Evolutionary conservation across 1,140 invertebrate species (phyloP), one percentile per base, ranked within the genome.

Genomic region (Amphibalanus amphitrite): DNA sequence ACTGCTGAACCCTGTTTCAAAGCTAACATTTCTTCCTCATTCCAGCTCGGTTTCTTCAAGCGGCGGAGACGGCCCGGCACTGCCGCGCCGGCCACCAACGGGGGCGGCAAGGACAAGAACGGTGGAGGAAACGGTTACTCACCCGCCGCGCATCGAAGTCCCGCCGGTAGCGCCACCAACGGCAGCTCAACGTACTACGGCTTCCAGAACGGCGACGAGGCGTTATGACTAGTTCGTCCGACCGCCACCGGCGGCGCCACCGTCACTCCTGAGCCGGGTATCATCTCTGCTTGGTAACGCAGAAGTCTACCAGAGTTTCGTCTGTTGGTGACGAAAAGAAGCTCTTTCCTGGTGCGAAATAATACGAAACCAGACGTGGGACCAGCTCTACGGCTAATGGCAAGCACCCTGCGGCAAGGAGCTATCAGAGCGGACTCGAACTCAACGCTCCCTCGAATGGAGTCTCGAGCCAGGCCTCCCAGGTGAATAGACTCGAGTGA

Each of bases 151-250:
- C 4, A 38, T 4, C 4, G 33, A 4, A 85, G 0, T 84, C 84
- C 69, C 86, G 83, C 33, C 85, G 85, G 15, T 86, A 82, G 67
- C 86, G 85, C 38, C 69, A 38, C 70, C 73, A 20, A 65, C 29
- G 29, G 72, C 72, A 0, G 72, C 73, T 65, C 26, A 25, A 25
- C 69, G 65, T 71, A 68, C 72, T 65, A 70, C 70, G 28, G 73
- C 71, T 26, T 69, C 26, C 6, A 33, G 25, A 26, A 73, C 69
- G 67, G 85, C 86, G 79, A 92, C 92, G 71, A 87, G 83, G 0
- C 88, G 84, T 86, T 88, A 76, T 67, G 77, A 74, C 69, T 74
- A 64, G 40, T 75, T 70, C 72, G 71, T n/a, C 40, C 67, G n/a
- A 29, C 69, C 6, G 72, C 29, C 72, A 70, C 69, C 0, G 69